A percentile compares a stretch with the other conserved stretches of the same genome.
Evolutionary conservation across 35 echinoderm and acorn worm species (phyloP).

Genomic region (Amphiura filiformis): DNA sequence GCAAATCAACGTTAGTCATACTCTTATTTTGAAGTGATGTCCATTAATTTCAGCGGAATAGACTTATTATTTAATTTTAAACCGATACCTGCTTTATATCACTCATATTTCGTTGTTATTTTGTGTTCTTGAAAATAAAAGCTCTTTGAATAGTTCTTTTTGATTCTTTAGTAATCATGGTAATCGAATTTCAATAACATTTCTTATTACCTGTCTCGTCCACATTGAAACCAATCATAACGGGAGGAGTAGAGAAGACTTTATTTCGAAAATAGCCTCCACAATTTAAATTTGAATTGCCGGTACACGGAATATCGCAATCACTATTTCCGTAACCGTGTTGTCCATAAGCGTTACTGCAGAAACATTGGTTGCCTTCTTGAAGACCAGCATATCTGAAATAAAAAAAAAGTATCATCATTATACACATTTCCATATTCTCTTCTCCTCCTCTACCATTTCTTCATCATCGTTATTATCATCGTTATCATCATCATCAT

Average conservation of each 20-base stretch:
- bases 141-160: too few species aligned
- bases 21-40: too few species aligned
- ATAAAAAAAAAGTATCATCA: not conserved
- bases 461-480: not conserved
- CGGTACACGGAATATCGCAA: conserved; percentile 50
- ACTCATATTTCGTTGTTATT: too few species aligned
- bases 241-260: conserved; percentile 48
- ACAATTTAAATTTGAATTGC: conserved; percentile 55
- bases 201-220: conserved; percentile 61
- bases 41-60: too few species aligned
- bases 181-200: too few species aligned
- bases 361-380: conserved; percentile 76
- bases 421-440: not conserved
- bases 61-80: too few species aligned
- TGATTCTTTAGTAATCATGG: too few species aligned
- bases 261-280: conserved; percentile 62
- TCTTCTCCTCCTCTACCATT: not conserved
- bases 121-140: too few species aligned
- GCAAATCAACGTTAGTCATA: too few species aligned
- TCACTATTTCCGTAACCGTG: conserved; percentile 55
- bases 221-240: conserved; percentile 42
- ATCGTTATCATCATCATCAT: not conserved
- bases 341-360: conserved; percentile 52
- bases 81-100: too few species aligned
- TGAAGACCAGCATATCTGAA: conserved; percentile 72